Evolutionary conservation across 2,797 vertebrate species (phyloP).

Genomic region (Pristis pectinata): DNA sequence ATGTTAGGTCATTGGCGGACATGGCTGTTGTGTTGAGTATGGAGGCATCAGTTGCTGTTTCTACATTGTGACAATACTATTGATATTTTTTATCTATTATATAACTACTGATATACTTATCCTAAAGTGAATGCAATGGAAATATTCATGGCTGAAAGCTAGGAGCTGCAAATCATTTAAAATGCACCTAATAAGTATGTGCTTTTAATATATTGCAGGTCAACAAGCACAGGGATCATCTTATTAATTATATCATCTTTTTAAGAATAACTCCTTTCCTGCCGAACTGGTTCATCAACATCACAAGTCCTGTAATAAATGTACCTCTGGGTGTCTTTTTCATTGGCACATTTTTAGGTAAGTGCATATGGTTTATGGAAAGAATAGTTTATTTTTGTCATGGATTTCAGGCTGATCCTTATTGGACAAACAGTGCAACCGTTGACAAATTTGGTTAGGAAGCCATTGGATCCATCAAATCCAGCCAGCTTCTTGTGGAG

Average conservation of each 20-base stretch:
- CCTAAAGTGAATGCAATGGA: neutral
- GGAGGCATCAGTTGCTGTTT: neutral
- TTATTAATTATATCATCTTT: constrained; percentile 99
- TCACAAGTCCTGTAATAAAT: constrained; percentile 94
- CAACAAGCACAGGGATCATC: constrained; percentile 88
- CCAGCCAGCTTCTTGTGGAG: no score
- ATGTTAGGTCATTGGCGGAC: neutral
- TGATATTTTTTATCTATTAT: neutral
- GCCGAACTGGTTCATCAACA: constrained; percentile 99
- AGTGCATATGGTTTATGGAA: constrained; percentile 40
- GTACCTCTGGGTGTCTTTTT: constrained; percentile 96
- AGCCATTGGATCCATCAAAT: no score
- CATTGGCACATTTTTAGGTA: constrained; percentile 93
- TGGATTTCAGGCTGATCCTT: neutral
- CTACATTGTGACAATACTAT: neutral
- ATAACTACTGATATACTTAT: neutral
- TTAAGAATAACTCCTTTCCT: constrained; percentile 97
- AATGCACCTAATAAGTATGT: neutral
- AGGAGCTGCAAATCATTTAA: neutral
- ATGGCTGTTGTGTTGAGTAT: neutral
- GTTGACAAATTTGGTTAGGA: no score
- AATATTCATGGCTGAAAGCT: constrained; percentile 7
- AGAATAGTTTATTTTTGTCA: neutral
- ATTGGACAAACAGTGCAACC: neutral
- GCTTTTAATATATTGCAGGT: constrained; percentile 63